phyloP scores from a whole-genome alignment of 2,797 vertebrate genomes.

The Microcaecilia unicolor region DNA sequence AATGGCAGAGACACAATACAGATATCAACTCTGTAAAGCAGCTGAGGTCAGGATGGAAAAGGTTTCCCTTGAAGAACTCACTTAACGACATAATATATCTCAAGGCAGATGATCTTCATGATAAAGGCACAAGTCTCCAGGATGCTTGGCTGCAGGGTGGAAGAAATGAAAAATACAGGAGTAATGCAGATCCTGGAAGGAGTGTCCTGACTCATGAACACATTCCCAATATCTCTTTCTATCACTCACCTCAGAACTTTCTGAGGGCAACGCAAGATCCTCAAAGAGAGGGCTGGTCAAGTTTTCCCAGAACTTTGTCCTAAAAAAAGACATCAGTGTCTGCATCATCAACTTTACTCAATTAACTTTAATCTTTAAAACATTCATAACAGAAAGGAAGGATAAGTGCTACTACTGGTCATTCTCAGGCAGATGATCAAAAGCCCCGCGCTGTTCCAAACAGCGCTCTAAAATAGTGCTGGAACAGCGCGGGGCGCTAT shows the following conservation, averaged over 20 bases:
- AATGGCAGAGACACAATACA: too few relatives aligned
- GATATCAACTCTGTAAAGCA: background rate
- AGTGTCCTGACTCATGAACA: background rate
- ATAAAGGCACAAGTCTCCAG: slow-evolving; percentile 94
- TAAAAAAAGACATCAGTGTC: slow-evolving; percentile 39
- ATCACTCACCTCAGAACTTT: slow-evolving; percentile 82
- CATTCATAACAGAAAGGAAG: too few relatives aligned
- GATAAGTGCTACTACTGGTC: too few relatives aligned
- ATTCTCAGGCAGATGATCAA: too few relatives aligned
- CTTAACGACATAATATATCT: slow-evolving; percentile 94
- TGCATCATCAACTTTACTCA: too few relatives aligned
- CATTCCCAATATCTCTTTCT: background rate
- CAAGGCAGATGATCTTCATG: slow-evolving; percentile 94
- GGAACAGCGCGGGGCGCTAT: too few relatives aligned
- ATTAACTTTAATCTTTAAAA: too few relatives aligned
- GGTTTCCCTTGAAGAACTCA: slow-evolving; percentile 52
- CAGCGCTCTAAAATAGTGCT: too few relatives aligned
- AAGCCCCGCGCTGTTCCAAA: too few relatives aligned
- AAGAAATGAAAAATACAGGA: background rate
- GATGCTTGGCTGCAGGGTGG: slow-evolving; percentile 73
- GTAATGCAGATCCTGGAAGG: background rate
- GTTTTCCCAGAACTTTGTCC: slow-evolving; percentile 93
- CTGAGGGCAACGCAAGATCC: slow-evolving; percentile 71
- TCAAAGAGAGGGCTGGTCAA: slow-evolving; percentile 85
- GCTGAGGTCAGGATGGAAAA: background rate